These are phyloP conservation scores for Trematomus loennbergii DNA, from an alignment of 2,113 vertebrate genomes.

Conservation along the genomic window DNA sequence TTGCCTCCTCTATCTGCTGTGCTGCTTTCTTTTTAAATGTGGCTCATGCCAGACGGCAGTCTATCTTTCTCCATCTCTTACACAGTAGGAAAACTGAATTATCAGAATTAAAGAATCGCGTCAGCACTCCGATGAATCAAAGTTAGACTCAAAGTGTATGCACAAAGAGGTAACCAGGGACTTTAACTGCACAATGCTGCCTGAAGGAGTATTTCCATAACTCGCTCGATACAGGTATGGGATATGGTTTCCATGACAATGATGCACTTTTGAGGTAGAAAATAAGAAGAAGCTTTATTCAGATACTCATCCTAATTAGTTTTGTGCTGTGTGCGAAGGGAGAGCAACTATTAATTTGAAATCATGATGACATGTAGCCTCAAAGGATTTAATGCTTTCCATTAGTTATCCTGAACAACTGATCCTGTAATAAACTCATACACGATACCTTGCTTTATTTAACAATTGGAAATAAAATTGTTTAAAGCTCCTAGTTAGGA, in stretches of 20 bases:
- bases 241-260: constrained; percentile 75
- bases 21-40: constrained; percentile 29
- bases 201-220: constrained; percentile 34
- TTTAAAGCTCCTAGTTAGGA: not conserved
- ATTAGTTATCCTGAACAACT: constrained; percentile 2
- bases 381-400: constrained; percentile 17
- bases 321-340: constrained; percentile 51
- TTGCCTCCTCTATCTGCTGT: constrained; percentile 5
- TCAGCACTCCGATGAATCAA: constrained; percentile 54
- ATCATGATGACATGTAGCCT: constrained; percentile 24
- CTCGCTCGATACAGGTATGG: constrained; percentile 23
- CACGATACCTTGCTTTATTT: not conserved
- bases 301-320: constrained; percentile 37
- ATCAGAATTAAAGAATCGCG: constrained; percentile 42
- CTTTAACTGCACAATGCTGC: constrained; percentile 2
- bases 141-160: constrained; percentile 43
- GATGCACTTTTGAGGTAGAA: constrained; percentile 50
- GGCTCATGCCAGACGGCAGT: constrained; percentile 9
- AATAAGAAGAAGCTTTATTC: constrained; percentile 40
- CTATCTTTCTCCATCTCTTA: constrained; percentile 18
- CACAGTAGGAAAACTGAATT: constrained; percentile 53
- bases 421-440: not conserved
- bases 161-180: constrained; percentile 50
- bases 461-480: not conserved
- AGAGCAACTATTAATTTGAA: constrained; percentile 58